phyloP scores from a whole-genome alignment of 2,888 invertebrate species.

The Euplagia quadripunctaria region DNA sequence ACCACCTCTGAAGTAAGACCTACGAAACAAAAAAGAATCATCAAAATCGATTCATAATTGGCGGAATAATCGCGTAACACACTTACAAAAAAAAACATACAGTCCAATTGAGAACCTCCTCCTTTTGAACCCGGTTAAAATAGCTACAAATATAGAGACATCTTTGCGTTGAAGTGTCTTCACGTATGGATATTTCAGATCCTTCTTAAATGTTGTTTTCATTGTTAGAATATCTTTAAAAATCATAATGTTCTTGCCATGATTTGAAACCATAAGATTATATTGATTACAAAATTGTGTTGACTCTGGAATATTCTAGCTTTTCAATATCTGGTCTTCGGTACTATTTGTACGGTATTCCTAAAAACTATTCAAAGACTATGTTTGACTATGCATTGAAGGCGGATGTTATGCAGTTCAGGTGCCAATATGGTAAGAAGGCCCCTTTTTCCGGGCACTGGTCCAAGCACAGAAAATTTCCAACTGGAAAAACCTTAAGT shows the following conservation, averaged over 20 bases:
- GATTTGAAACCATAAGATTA: no score
- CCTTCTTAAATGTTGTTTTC: background rate
- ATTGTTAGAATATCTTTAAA: background rate
- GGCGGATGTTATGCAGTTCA: slow-evolving; percentile 7
- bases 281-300: no score
- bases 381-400: background rate
- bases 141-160: no score
- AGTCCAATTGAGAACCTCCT: no score
- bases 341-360: background rate
- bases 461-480: slow-evolving; percentile 20
- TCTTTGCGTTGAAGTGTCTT: no score
- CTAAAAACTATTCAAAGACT: background rate
- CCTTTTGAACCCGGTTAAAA: no score
- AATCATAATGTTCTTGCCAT: no score
- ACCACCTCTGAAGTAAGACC: no score
- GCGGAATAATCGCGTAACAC: no score
- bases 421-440: slow-evolving; percentile 13
- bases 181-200: background rate
- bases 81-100: no score
- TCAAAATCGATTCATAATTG: no score
- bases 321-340: background rate
- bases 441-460: slow-evolving; percentile 16
- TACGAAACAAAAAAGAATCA: no score
- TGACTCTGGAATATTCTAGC: background rate
- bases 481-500: slow-evolving; percentile 19